A percentile compares a stretch with the other conserved stretches of the same genome.
These are phyloP conservation scores for Hoplodrina blanda DNA, from an alignment of 2,888 invertebrate genomes.

Conservation along the genomic window DNA sequence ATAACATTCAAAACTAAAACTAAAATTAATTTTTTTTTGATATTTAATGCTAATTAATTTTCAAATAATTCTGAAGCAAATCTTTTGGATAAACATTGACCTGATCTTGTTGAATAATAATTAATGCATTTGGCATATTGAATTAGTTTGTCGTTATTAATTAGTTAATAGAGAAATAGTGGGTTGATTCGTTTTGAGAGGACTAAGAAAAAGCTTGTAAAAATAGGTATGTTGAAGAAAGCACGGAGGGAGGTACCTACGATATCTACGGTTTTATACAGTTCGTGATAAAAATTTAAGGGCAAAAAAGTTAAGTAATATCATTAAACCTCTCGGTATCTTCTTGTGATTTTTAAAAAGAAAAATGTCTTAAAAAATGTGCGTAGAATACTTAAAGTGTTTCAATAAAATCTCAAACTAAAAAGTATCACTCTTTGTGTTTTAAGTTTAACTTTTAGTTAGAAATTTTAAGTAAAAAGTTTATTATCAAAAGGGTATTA, in stretches of 20 bases:
- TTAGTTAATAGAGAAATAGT: no score
- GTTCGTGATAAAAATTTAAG: background rate
- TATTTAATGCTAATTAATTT: no score
- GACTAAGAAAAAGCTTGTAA: no score
- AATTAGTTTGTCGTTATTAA: no score
- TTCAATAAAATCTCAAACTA: background rate
- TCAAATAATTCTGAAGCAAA: no score
- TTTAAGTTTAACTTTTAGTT: slow-evolving; percentile 5
- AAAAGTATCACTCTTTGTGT: background rate
- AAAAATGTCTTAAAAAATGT: slow-evolving; percentile 7
- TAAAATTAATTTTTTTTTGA: no score
- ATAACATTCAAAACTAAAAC: no score
- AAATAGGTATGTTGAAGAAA: no score
- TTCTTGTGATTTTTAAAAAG: background rate
- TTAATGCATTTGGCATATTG: no score
- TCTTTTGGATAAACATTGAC: no score
- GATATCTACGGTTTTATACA: background rate
- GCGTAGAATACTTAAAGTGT: background rate
- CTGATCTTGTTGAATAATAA: no score
- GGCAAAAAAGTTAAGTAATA: slow-evolving; percentile 6
- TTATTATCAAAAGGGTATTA: slow-evolving; percentile 2
- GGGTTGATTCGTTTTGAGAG: no score
- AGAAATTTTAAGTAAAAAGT: background rate
- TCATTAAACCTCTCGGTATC: background rate
- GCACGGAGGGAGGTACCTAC: background rate